Evolutionary conservation across 2,113 vertebrate genomes (phyloP).

Genomic region (Calypte anna): DNA sequence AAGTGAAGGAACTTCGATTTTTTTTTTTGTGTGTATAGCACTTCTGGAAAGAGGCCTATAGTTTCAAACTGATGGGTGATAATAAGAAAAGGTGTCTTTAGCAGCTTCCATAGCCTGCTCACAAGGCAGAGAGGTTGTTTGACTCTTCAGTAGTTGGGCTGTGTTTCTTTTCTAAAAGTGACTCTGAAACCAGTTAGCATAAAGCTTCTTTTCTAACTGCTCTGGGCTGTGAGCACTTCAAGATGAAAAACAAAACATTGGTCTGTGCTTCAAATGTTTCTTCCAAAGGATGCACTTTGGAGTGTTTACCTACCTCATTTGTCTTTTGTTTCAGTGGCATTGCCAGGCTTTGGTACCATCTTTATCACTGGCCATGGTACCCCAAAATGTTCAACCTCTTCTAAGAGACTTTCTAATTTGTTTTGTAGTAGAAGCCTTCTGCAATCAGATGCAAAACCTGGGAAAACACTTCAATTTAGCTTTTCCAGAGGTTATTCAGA

Average conservation of each 20-base stretch:
- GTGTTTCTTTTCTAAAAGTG: background rate
- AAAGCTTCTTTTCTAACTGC: background rate
- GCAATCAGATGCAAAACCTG: background rate
- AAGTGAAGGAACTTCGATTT: background rate
- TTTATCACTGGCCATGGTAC: background rate
- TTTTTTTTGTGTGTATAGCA: background rate
- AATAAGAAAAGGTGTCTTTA: background rate
- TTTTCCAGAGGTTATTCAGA: background rate
- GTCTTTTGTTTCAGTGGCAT: constrained; percentile 11
- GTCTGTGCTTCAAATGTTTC: background rate
- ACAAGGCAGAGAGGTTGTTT: background rate
- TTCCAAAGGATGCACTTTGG: constrained; percentile 19
- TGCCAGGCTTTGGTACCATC: background rate
- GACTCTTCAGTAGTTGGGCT: background rate
- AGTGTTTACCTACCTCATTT: constrained; percentile 61
- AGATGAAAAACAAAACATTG: background rate
- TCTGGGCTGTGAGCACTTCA: background rate
- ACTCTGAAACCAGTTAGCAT: background rate
- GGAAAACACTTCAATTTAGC: background rate
- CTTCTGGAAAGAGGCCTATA: background rate
- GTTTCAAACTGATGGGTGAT: background rate
- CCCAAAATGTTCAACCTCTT: background rate
- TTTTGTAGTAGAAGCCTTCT: background rate
- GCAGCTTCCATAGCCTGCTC: background rate
- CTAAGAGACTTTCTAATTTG: background rate